Percentiles rank a stretch among this genome's conserved stretches.
phyloP scores from a whole-genome alignment of 2,888 invertebrate genomes.

The Aproaerema taeniolella region DNA sequence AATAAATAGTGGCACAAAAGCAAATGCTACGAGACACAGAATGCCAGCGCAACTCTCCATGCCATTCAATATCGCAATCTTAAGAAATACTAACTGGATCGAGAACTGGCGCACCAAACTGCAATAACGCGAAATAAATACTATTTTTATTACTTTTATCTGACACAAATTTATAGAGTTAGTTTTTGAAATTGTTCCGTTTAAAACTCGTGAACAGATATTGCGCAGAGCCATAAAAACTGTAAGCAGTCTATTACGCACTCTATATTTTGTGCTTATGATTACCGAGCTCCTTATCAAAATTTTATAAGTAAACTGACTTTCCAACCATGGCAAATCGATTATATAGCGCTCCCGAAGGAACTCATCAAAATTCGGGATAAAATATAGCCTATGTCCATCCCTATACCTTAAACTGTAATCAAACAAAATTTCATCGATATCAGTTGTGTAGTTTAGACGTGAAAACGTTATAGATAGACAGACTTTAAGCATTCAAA shows the following conservation, averaged over 20 bases:
- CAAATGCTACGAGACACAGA: constrained; percentile 35
- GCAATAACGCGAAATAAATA: constrained; percentile 43
- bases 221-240: neutral
- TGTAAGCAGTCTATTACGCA: neutral
- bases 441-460: too few relatives aligned
- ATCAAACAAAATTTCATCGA: too few relatives aligned
- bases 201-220: neutral
- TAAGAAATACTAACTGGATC: constrained; percentile 61
- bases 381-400: too few relatives aligned
- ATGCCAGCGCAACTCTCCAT: constrained; percentile 42
- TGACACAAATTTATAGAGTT: constrained; percentile 8
- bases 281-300: too few relatives aligned
- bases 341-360: too few relatives aligned
- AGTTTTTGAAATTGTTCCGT: constrained; percentile 1
- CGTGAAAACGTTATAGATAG: too few relatives aligned
- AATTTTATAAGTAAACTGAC: too few relatives aligned
- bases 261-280: too few relatives aligned
- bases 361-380: too few relatives aligned
- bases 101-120: constrained; percentile 46
- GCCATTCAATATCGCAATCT: constrained; percentile 58
- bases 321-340: too few relatives aligned
- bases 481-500: too few relatives aligned
- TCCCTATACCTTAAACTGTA: too few relatives aligned
- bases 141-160: constrained; percentile 18
- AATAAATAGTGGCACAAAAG: constrained; percentile 30